Conservation (phyloP, 2,113 vertebrate genomes). For the Vidua macroura region DNA sequence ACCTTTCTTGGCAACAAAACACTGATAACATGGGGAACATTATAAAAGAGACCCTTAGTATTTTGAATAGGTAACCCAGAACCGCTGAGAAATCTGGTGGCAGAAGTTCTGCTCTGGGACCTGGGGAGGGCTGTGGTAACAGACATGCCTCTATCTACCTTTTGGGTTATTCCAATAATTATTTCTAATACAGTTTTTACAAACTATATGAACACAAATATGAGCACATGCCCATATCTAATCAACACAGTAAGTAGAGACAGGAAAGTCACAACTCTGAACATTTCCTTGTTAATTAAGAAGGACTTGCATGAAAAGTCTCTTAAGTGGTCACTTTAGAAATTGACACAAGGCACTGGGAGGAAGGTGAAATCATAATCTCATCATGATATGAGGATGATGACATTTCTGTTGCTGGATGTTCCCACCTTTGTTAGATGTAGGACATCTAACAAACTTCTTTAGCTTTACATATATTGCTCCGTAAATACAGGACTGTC, state of each 20-base stretch:
- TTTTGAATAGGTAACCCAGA: not conserved
- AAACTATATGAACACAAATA: not conserved
- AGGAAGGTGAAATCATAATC: not conserved
- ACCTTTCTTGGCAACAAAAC: not conserved
- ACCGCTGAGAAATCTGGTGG: not conserved
- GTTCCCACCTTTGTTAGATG: not conserved
- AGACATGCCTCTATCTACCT: not conserved
- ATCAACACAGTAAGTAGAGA: not conserved
- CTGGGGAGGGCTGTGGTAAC: not conserved
- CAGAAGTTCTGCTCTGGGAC: not conserved
- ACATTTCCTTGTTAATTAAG: conserved; percentile 8
- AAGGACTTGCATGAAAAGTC: not conserved
- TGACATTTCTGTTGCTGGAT: not conserved
- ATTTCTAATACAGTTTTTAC: not conserved
- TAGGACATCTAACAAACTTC: not conserved
- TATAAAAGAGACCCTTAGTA: not conserved
- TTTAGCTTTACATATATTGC: not conserved
- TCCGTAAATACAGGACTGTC: not conserved
- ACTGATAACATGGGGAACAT: not conserved
- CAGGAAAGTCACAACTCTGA: conserved; percentile 23
- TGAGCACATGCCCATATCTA: not conserved
- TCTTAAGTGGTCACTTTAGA: not conserved
- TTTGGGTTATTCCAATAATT: not conserved
- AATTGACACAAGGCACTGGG: not conserved
- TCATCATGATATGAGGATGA: not conserved